These are phyloP conservation scores for Sminthopsis crassicaudata DNA, from an alignment of 2,113 vertebrate species.

Conservation along the genomic window DNA sequence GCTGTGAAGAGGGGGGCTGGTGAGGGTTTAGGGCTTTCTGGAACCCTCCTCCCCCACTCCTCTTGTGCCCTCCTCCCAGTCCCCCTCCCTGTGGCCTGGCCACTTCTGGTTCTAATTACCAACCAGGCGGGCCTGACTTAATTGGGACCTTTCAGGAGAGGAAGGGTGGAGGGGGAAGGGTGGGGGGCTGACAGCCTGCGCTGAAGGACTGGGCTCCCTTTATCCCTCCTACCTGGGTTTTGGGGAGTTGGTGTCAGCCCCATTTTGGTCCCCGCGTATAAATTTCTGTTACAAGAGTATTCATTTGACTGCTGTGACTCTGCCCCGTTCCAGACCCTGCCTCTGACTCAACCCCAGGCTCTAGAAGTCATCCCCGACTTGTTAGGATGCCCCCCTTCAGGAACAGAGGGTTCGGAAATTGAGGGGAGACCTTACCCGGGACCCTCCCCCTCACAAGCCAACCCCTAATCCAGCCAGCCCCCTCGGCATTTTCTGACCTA, in stretches of 20 bases:
- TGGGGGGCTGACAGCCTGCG: slow-evolving; percentile 51
- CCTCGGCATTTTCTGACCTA: background rate
- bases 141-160: slow-evolving; percentile 81
- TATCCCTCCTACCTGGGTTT: slow-evolving; percentile 24
- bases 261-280: slow-evolving; percentile 17
- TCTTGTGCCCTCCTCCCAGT: slow-evolving; percentile 72
- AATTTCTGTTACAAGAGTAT: background rate
- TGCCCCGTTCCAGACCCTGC: background rate
- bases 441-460: background rate
- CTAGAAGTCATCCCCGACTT: background rate
- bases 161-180: slow-evolving; percentile 53
- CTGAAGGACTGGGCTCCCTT: slow-evolving; percentile 60
- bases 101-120: slow-evolving; percentile 82
- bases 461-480: slow-evolving; percentile 27
- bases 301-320: background rate
- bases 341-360: slow-evolving; percentile 22
- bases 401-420: slow-evolving; percentile 25
- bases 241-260: background rate
- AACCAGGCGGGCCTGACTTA: slow-evolving; percentile 80
- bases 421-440: background rate
- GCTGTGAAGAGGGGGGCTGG: slow-evolving; percentile 62
- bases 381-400: background rate
- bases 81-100: slow-evolving; percentile 76
- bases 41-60: slow-evolving; percentile 35
- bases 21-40: slow-evolving; percentile 70